These are phyloP conservation scores for Muscicapa striata DNA, from an alignment of 2,797 vertebrate genomes.

Conservation along the genomic window DNA sequence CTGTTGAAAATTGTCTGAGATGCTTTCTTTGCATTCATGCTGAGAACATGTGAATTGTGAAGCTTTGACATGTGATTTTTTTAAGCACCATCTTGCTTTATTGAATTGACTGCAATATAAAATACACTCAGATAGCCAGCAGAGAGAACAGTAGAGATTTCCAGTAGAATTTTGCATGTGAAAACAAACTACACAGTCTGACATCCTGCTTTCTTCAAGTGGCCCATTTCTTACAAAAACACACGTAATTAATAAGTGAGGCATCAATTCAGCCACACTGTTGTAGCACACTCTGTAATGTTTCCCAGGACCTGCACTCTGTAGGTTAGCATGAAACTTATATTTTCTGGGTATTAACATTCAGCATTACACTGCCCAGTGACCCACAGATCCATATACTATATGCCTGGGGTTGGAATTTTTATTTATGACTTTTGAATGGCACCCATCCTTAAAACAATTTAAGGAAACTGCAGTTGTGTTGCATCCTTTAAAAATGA, in stretches of 20 bases:
- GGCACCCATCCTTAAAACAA: neutral
- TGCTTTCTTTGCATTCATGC: neutral
- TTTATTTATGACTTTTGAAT: neutral
- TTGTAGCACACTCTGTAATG: neutral
- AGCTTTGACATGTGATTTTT: neutral
- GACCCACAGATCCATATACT: neutral
- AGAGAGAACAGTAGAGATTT: neutral
- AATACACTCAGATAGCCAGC: neutral
- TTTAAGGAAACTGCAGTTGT: neutral
- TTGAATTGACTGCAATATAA: neutral
- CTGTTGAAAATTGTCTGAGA: neutral
- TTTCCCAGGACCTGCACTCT: neutral
- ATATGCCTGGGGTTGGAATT: neutral
- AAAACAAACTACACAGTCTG: neutral
- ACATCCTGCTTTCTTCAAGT: neutral
- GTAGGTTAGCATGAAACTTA: neutral
- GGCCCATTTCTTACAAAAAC: neutral
- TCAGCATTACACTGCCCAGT: neutral
- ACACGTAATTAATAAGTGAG: neutral
- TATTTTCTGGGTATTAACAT: neutral
- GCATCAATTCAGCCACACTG: neutral
- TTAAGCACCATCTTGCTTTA: neutral
- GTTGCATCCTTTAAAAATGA: neutral
- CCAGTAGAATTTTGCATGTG: neutral
- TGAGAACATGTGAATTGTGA: neutral